Base-by-base conservation (phyloP, 2,888 invertebrate species). In the Drepanosiphum platanoidis region DNA sequence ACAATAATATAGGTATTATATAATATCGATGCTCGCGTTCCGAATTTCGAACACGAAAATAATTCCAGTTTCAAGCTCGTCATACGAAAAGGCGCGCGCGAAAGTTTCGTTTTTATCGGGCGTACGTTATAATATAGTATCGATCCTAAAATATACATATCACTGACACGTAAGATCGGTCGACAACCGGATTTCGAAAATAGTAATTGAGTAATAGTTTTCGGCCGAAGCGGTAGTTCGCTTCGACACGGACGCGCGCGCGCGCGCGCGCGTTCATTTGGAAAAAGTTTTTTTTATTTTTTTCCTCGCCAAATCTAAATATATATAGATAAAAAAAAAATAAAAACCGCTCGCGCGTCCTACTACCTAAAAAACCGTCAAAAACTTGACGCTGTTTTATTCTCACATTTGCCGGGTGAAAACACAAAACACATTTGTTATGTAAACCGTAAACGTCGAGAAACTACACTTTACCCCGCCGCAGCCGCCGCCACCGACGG, bases 361-460 rank as follows among this genome's bases (percentile, higher is more conserved):
- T n/a, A 8, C n/a, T 15, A 7, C 77, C 18, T 32, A 68, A 78
- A 71, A 79, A 68, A 52, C 46, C 27, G 52, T 52, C 68, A 36
- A 80, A 66, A 80, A 80, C 46, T 27, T 32, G 34, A 70, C 68
- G 52, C 68, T 52, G 34, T 68, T 66, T 80, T 27, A 52, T 39
- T 42, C 46, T 80, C 80, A 80, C 52, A 52, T 80, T 80, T 80
- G 68, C 52, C 68, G 80, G 80, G 68, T 80, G 80, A 80, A 70
- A 80, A 80, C 80, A 52, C 70, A 58, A 27, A 81, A 71, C 80
- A 30, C 70, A 81, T 81, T 81, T 70, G 80, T 81, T 70, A 81
- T 58, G 70, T 81, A 81, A 81, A 81, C 58, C 66, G 79, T 79
- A 79, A 79, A 86, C 64, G 70, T 71, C 84, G 78, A 34, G 64